Percentiles rank a stretch among this genome's conserved stretches.
These are phyloP conservation scores for Gandaritis pyraliata DNA, from an alignment of 2,888 invertebrate genomes.

Conservation along the genomic window DNA sequence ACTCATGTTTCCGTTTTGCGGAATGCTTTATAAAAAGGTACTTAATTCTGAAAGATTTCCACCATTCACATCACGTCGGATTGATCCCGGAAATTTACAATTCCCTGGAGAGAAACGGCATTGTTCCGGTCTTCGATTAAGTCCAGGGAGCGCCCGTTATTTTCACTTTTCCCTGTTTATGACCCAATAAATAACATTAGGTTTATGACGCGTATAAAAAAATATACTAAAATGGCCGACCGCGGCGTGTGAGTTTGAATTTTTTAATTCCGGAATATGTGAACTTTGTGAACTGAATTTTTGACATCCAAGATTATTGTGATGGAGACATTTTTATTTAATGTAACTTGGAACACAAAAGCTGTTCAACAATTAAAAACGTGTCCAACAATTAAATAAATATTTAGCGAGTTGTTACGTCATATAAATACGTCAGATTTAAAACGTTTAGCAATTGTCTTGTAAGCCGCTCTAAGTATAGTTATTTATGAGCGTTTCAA, in stretches of 20 bases:
- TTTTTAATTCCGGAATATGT: constrained; percentile 25
- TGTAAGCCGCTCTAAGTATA: no score
- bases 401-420: no score
- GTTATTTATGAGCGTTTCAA: no score
- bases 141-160: constrained; percentile 30
- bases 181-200: constrained; percentile 35
- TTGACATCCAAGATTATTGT: no score
- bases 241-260: constrained; percentile 27
- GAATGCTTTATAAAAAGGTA: constrained; percentile 23
- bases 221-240: constrained; percentile 32
- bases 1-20: constrained; percentile 5
- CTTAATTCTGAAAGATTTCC: constrained; percentile 21
- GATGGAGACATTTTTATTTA: no score
- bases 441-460: no score
- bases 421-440: no score
- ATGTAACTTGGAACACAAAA: no score
- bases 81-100: constrained; percentile 24
- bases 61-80: constrained; percentile 22
- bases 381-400: no score
- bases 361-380: no score
- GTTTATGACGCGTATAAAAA: constrained; percentile 36
- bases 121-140: constrained; percentile 30
- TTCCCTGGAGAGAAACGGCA: constrained; percentile 19
- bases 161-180: constrained; percentile 35
- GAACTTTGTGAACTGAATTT: no score